Evolutionary conservation across 2,113 vertebrate species (phyloP), one percentile per base, ranked within the genome.

Genomic region (Genyomyrus donnyi): DNA sequence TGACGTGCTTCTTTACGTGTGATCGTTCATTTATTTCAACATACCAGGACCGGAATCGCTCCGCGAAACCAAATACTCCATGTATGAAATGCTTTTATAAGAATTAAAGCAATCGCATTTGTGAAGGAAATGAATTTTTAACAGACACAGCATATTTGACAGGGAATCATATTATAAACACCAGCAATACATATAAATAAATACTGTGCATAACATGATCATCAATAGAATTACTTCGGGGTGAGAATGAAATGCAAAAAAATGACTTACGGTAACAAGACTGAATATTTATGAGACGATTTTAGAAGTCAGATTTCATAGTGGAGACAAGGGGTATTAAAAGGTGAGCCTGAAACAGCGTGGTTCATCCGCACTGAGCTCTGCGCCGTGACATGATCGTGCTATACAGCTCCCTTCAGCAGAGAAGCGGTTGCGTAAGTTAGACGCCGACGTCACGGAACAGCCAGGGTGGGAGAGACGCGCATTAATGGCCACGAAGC

Each of bases 401-500:
- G 84, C 50, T 19, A 7, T n/a, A 19, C 50, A 31, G 49, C 13
- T 87, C 24, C 7, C 85, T 53, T 53, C 85, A 53, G n/a, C 50
- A 35, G 27, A 21, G 24, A 53, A 8, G 5, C 24, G 8, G 85
- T 87, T 87, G 85, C 50, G 85, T 87, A 87, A 87, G 50, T 53
- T 27, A 48, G 31, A 27, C 50, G 48, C 50, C 50, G 85, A 87
- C 85, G 85, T 87, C 85, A 87, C 85, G n/a, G 50, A 52, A 48
- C 19, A 85, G 83, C 45, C 45, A 52, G 49, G 49, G 85, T 56
- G 85, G 49, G 50, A 19, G 50, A 52, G 9, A 21, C 85, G n/a
- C 85, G 50, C 48, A 39, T 53, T 19, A 31, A 35, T 35, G 24
- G n/a, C 49, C 85, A 87, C 96, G 96, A 0, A 35, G 49, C 15